Conservation (phyloP, 2,113 vertebrate genomes). For the Salvelinus alpinus region DNA sequence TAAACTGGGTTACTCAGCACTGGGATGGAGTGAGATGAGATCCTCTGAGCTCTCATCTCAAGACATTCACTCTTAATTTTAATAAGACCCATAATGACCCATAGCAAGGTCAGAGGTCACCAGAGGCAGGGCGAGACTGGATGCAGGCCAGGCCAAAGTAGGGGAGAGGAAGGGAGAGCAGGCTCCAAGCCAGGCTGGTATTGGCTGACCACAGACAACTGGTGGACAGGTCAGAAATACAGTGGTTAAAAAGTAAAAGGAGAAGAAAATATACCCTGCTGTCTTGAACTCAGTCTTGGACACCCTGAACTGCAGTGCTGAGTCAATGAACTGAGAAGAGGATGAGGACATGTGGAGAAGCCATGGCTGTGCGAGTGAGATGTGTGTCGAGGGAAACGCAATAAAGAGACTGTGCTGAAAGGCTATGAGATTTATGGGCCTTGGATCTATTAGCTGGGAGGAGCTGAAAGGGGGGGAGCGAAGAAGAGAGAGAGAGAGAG, state of each 20-base stretch:
- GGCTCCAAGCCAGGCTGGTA: background rate
- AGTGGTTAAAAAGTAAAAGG: no score
- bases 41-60: no score
- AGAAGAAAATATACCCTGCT: no score
- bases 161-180: background rate
- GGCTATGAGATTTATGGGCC: conserved; percentile 46
- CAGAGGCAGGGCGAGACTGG: no score
- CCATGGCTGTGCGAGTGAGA: conserved; percentile 17
- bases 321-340: conserved; percentile 34
- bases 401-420: conserved; percentile 46
- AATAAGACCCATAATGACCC: no score
- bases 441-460: conserved; percentile 37
- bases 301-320: conserved; percentile 45
- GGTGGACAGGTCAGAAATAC: background rate
- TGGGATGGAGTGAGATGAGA: no score
- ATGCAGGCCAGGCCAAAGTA: no score
- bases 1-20: no score
- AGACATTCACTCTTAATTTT: no score
- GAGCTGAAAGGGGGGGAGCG: background rate
- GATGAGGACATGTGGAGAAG: conserved; percentile 37
- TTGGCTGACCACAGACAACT: no score
- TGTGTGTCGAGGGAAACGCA: conserved; percentile 7
- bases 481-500: no score
- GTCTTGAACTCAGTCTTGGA: conserved; percentile 11
- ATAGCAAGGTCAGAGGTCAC: no score